Base-by-base conservation (phyloP, 2,888 invertebrate genomes). In the Lepidocyrtoides sp. region DNA sequence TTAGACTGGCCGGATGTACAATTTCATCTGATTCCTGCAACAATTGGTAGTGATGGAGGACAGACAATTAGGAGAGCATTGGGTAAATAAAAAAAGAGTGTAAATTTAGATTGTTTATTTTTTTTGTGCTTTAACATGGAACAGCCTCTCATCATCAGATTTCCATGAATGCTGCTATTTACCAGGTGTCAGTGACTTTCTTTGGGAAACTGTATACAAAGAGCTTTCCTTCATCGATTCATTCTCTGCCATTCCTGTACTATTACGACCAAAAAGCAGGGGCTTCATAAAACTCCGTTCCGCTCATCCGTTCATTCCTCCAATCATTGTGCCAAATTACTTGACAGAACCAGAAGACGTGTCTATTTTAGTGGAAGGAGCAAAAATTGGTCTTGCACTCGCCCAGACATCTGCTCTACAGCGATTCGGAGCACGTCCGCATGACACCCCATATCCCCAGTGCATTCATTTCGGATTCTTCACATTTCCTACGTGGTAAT, bases 381-480 rank as follows among this genome's bases (percentile, higher is more conserved):
- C 91, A 23, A 92, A 93, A 63, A 54, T 86, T 36, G 93, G 91
- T 32, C 41, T 93, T 32, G 79, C 91, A 81, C 85, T 93, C n/a
- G 79, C 86, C 4, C 89, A 93, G n/a, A 93, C 89, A 86, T 54
- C 81, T 41, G 83, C 93, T 20, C 82, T 93, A 8, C 89, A 92
- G 44, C 87, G 86, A 83, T 86, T 89, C 72, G 86, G 91, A 69
- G 77, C 91, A 36, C 88, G 82, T 63, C 54, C 89, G 26, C 93
- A 93, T 89, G 57, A 41, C 88, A 93, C 98, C 98, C 0, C 97
- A 97, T 89, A 98, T 98, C 94, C 97, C 96, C 93, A 96, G 97
- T 82, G 95, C 96, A 29, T 85, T 77, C 84, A 90, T 36, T 41
- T 85, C n/a, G 90, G 81, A 5, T 29, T 84, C 5, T 89, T 88